These are phyloP conservation scores for Strigamia transsilvanica DNA, from an alignment of 2,888 invertebrate genomes.

Conservation along the genomic window DNA sequence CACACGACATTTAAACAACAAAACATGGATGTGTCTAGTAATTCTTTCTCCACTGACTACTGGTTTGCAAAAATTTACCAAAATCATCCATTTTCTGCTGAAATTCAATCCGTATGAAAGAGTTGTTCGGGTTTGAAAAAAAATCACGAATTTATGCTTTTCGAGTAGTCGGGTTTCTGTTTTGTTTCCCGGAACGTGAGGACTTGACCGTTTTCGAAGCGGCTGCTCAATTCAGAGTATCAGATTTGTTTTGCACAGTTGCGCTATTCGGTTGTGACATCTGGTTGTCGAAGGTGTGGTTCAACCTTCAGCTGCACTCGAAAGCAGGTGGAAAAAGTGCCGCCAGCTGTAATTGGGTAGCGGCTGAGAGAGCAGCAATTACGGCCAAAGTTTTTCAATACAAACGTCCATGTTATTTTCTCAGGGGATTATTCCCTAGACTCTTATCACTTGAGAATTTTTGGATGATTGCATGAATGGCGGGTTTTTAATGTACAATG, in stretches of 20 bases:
- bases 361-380: slow-evolving; percentile 49
- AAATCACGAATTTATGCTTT: too few relatives aligned
- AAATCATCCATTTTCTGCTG: too few relatives aligned
- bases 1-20: too few relatives aligned
- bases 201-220: neutral
- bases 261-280: neutral
- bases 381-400: slow-evolving; percentile 9
- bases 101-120: too few relatives aligned
- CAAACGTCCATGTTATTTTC: slow-evolving; percentile 48
- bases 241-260: slow-evolving; percentile 28
- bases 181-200: neutral
- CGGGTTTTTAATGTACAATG: neutral
- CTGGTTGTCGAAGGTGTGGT: slow-evolving; percentile 18
- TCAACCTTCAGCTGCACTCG: slow-evolving; percentile 42
- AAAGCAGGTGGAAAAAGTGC: slow-evolving; percentile 46
- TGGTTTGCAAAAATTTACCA: too few relatives aligned
- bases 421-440: slow-evolving; percentile 47
- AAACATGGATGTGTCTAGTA: too few relatives aligned
- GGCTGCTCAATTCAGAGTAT: neutral
- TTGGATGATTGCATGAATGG: slow-evolving; percentile 32
- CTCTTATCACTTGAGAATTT: slow-evolving; percentile 43
- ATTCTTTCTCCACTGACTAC: too few relatives aligned
- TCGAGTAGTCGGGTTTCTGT: too few relatives aligned
- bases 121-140: too few relatives aligned
- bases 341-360: slow-evolving; percentile 49